Evolutionary conservation across 2,113 vertebrate genomes (phyloP).

Genomic region (Corynorhinus townsendii): DNA sequence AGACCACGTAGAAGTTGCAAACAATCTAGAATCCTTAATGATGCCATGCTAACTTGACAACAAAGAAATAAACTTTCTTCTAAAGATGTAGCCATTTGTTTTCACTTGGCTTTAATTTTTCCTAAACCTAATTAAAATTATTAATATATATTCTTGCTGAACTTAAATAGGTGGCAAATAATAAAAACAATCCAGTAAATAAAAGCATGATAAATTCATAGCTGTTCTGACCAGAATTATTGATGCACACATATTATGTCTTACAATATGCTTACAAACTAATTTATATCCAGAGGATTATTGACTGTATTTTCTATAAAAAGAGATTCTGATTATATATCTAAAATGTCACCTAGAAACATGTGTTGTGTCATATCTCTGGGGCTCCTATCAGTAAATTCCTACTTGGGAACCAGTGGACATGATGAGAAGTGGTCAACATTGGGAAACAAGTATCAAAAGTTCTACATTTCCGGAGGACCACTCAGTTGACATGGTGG

Average conservation of each 20-base stretch:
- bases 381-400: background rate
- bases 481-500: fast-evolving
- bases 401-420: too few species aligned
- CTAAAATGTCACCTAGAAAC: background rate
- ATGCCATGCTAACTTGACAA: background rate
- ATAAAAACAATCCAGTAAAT: slow-evolving; percentile 25
- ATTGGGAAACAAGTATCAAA: fast-evolving
- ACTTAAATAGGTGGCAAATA: slow-evolving; percentile 28
- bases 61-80: background rate
- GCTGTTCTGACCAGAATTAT: background rate
- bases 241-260: background rate
- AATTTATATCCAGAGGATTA: background rate
- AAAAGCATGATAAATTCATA: background rate
- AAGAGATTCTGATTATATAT: background rate
- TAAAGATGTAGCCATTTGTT: slow-evolving; percentile 28
- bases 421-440: fast-evolving
- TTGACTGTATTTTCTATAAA: background rate
- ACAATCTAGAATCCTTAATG: background rate
- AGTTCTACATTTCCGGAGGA: fast-evolving
- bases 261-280: background rate
- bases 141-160: slow-evolving; percentile 44
- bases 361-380: fast-evolving
- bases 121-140: slow-evolving; percentile 23
- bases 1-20: background rate
- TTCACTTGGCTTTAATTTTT: slow-evolving; percentile 45